Evolutionary conservation across 2,113 vertebrate genomes (phyloP).

Genomic region (Panurus biarmicus): DNA sequence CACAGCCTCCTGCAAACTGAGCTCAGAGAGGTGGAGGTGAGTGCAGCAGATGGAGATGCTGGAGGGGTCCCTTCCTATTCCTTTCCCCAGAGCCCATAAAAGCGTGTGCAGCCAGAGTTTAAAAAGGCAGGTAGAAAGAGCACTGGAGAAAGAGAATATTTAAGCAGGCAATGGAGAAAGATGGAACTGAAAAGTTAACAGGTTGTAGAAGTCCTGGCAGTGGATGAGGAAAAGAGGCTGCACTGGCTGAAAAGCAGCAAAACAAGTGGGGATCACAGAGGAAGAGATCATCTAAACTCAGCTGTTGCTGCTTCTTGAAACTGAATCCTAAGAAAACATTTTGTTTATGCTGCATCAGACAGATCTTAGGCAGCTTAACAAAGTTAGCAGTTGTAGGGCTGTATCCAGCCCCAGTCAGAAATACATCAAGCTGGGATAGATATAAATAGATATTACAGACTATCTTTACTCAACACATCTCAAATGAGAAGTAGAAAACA

Average conservation of each 20-base stretch:
- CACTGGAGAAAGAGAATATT: not conserved
- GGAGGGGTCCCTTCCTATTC: not conserved
- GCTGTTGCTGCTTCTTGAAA: not conserved
- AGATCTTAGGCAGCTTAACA: not conserved
- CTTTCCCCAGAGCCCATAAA: not conserved
- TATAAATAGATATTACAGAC: not conserved
- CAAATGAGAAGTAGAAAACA: not conserved
- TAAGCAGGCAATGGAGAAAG: not conserved
- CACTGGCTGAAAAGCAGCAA: not conserved
- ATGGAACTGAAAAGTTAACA: not conserved
- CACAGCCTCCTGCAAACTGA: not conserved
- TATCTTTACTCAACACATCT: not conserved
- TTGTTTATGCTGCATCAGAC: not conserved
- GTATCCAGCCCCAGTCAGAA: not conserved
- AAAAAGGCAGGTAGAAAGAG: not conserved
- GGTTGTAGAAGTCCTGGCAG: not conserved
- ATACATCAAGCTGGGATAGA: not conserved
- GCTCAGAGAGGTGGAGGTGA: not conserved
- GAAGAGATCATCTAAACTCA: not conserved
- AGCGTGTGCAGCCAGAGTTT: not conserved
- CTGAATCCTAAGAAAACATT: not conserved
- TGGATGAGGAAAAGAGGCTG: not conserved
- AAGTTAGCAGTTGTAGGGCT: not conserved
- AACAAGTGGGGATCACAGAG: not conserved
- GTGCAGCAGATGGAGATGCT: not conserved